Conservation (phyloP, 1,140 invertebrate species). For the Tetramorium parvispinum region DNA sequence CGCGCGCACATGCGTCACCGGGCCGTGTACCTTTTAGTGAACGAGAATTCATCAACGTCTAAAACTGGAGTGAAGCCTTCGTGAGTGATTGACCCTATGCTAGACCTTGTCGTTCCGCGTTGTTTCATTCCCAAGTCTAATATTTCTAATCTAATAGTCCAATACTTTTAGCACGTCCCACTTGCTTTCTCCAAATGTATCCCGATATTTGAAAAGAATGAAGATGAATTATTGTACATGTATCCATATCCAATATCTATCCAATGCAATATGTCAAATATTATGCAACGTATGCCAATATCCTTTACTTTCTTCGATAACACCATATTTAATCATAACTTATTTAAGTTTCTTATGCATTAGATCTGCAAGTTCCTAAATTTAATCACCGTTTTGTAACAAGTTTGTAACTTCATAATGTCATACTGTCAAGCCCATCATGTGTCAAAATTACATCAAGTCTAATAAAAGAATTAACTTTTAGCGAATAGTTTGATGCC, state of each 20-base stretch:
- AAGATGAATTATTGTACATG: conserved; percentile 4
- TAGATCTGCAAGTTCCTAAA: not conserved
- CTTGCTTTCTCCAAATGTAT: not conserved
- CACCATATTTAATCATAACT: not conserved
- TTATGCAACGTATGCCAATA: not conserved
- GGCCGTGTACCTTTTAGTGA: conserved; percentile 56
- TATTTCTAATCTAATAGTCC: conserved; percentile 37
- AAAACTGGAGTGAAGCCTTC: conserved; percentile 64
- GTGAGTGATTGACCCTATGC: conserved; percentile 55
- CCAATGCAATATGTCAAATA: not conserved
- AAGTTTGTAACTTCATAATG: not conserved
- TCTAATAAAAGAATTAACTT: conserved; percentile 2
- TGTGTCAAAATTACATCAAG: not conserved
- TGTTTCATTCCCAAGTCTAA: conserved; percentile 51
- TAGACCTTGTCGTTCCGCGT: conserved; percentile 39
- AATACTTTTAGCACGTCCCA: not conserved
- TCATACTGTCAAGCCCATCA: not conserved
- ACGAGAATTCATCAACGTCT: conserved; percentile 72
- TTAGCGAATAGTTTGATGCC: not conserved
- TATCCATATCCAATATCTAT: not conserved
- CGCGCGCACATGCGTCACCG: conserved; percentile 19
- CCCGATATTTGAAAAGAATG: not conserved
- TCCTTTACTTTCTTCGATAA: not conserved
- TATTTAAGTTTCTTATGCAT: not conserved
- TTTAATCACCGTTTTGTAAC: conserved; percentile 4